Evolutionary conservation across 1,140 invertebrate species (phyloP).

Genomic region (Drosophila tristis): DNA sequence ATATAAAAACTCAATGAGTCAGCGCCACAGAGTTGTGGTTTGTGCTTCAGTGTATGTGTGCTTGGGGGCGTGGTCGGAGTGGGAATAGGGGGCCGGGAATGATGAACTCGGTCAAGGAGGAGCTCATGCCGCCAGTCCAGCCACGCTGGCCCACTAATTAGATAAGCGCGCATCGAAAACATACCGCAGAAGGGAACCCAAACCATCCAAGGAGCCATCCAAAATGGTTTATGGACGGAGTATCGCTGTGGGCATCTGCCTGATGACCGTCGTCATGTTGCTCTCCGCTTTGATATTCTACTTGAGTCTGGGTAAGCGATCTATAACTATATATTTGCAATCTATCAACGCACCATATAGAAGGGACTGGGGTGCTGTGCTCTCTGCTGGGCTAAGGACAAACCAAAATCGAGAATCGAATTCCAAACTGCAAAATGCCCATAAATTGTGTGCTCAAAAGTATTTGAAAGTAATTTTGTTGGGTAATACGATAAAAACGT

Average conservation of each 20-base stretch:
- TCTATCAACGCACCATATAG: background rate
- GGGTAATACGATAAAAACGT: conserved; percentile 56
- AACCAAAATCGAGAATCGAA: conserved; percentile 44
- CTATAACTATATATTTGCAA: conserved; percentile 5
- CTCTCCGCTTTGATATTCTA: conserved; percentile 72
- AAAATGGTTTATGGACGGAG: conserved; percentile 78
- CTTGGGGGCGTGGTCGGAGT: conserved; percentile 41
- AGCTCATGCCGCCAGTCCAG: conserved; percentile 16
- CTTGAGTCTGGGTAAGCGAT: conserved; percentile 72
- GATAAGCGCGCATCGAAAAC: conserved; percentile 48
- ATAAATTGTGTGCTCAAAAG: conserved; percentile 67
- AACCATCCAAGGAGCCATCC: conserved; percentile 19
- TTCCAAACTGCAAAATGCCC: conserved; percentile 36
- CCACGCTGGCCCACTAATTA: conserved; percentile 66
- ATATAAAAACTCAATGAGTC: conserved; percentile 48
- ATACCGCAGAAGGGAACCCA: conserved; percentile 10
- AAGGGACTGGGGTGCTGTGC: no score
- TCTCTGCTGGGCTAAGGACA: no score
- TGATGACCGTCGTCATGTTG: conserved; percentile 63
- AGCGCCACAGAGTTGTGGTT: conserved; percentile 24
- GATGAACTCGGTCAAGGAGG: conserved; percentile 62
- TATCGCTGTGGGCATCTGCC: conserved; percentile 70
- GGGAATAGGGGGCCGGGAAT: conserved; percentile 43
- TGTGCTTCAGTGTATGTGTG: conserved; percentile 7
- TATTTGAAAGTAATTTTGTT: conserved; percentile 75